Conservation (phyloP, 2,888 invertebrate species). For the Bimastos eiseni region DNA sequence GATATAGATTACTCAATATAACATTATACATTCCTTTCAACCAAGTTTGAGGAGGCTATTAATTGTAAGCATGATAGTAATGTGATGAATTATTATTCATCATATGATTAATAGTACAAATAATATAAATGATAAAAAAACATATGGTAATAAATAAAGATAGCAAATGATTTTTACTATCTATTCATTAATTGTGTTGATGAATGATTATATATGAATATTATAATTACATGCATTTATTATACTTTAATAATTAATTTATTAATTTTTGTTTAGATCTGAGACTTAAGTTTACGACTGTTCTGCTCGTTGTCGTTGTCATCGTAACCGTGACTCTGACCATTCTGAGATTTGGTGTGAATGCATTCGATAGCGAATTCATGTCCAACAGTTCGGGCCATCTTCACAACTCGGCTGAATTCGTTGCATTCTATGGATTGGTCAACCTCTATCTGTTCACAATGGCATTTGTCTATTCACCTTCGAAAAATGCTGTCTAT, state of each 20-base stretch:
- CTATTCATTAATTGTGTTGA: too few relatives aligned
- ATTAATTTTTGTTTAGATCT: conserved; percentile 71
- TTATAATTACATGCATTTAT: not conserved
- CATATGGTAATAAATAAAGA: too few relatives aligned
- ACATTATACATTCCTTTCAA: too few relatives aligned
- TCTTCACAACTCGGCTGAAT: conserved; percentile 88
- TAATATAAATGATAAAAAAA: too few relatives aligned
- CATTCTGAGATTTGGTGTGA: conserved; percentile 81
- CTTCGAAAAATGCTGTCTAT: conserved; percentile 76
- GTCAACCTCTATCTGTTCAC: conserved; percentile 90
- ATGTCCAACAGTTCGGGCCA: conserved; percentile 88
- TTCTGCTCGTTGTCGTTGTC: conserved; percentile 80
- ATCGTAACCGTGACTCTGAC: conserved; percentile 77
- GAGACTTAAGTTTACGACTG: conserved; percentile 84
- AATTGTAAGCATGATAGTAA: too few relatives aligned
- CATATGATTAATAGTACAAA: too few relatives aligned
- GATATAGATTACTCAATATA: too few relatives aligned
- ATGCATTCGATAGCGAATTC: conserved; percentile 64
- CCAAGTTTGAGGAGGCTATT: too few relatives aligned
- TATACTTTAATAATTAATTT: not conserved
- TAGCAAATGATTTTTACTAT: too few relatives aligned
- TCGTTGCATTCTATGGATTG: conserved; percentile 91
- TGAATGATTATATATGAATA: too few relatives aligned
- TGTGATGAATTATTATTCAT: too few relatives aligned
- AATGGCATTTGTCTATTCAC: conserved; percentile 92